Conservation (phyloP, 2,888 invertebrate species). For the Caenorhabditis becei region DNA sequence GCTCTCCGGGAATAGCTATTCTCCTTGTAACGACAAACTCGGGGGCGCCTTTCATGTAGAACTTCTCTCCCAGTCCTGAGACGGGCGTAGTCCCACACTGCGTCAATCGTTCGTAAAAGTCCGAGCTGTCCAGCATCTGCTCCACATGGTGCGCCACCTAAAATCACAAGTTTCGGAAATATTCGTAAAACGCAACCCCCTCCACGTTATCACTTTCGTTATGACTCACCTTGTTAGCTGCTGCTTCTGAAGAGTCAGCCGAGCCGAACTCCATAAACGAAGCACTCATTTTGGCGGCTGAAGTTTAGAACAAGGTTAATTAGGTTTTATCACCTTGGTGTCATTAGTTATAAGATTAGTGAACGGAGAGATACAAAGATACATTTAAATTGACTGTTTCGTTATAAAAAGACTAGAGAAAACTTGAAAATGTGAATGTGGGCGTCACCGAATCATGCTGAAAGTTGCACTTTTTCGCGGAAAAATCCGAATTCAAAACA, state of each 20-base stretch:
- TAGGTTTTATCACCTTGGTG: background rate
- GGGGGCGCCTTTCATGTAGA: conserved; percentile 63
- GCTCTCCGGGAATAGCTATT: conserved; percentile 75
- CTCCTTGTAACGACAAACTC: conserved; percentile 66
- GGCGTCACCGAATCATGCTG: background rate
- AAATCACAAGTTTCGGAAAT: conserved; percentile 1
- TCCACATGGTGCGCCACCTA: conserved; percentile 64
- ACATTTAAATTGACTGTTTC: background rate
- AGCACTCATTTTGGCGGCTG: conserved; percentile 47
- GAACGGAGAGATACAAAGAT: background rate
- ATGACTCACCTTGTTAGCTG: conserved; percentile 56
- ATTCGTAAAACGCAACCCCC: too few relatives aligned
- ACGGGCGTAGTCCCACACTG: conserved; percentile 67
- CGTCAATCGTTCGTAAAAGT: conserved; percentile 63
- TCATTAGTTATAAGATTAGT: background rate
- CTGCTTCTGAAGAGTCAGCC: conserved; percentile 65
- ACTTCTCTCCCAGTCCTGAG: conserved; percentile 72
- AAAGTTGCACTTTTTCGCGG: conserved; percentile 31
- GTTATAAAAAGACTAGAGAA: conserved; percentile 2
- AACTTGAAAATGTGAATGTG: conserved; percentile 5
- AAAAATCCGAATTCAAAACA: conserved; percentile 52
- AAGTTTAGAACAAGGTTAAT: background rate
- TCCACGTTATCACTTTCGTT: too few relatives aligned
- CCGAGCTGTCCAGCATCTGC: conserved; percentile 61
- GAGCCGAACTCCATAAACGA: conserved; percentile 60